These are phyloP conservation scores for Trididemnum nubilum DNA, from an alignment of 23 tunicate genomes.

Conservation along the genomic window DNA sequence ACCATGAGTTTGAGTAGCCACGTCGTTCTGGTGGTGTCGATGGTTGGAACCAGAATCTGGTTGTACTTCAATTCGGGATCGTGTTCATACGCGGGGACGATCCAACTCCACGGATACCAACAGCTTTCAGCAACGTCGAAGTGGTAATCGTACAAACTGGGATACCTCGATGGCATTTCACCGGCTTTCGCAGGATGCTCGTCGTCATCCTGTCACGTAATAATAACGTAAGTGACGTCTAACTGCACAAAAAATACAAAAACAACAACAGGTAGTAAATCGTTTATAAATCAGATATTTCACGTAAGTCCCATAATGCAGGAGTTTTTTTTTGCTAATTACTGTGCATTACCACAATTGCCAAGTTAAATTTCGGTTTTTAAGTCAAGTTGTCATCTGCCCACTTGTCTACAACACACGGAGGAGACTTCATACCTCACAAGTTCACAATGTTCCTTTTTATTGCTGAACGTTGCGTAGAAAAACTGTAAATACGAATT, in stretches of 20 bases:
- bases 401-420: too few relatives aligned
- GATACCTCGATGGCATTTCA: conserved; percentile 73
- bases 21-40: conserved; percentile 97
- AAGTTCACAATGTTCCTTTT: too few relatives aligned
- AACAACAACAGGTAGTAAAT: background rate
- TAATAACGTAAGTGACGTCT: background rate
- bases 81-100: conserved; percentile 86
- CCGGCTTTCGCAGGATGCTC: conserved; percentile 82
- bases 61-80: conserved; percentile 92
- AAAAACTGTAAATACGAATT: too few relatives aligned
- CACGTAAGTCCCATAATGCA: too few relatives aligned
- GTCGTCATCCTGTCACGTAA: conserved; percentile 72
- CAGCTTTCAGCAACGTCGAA: conserved; percentile 58
- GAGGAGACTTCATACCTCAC: too few relatives aligned
- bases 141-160: conserved; percentile 90
- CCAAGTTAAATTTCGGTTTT: too few relatives aligned
- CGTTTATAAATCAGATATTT: too few relatives aligned
- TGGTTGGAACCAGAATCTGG: conserved; percentile 98
- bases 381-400: too few relatives aligned
- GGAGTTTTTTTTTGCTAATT: too few relatives aligned
- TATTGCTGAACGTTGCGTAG: too few relatives aligned
- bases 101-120: conserved; percentile 96
- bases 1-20: conserved; percentile 83
- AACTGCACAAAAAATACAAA: background rate
- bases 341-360: too few relatives aligned